Base-by-base conservation (phyloP, 2,888 invertebrate genomes). In the Allolobophora icterica region DNA sequence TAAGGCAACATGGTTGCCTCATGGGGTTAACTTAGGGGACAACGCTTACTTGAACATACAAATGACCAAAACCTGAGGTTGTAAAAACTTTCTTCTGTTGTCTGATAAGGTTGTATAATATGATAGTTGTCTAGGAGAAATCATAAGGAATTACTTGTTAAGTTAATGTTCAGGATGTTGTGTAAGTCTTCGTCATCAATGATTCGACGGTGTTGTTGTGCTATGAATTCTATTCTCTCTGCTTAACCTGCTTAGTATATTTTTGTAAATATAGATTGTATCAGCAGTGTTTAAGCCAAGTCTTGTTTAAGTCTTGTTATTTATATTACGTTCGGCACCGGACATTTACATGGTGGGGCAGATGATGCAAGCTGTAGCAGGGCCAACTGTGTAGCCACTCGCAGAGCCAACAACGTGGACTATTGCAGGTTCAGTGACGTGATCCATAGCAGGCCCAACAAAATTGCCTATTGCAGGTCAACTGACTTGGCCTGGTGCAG, bases 281-380 rank as follows among this genome's bases (percentile, higher is more conserved):
- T n/a, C 71, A 71, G 71, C 71, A 71, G 71, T n/a, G 71, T 71
- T 71, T 71, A 71, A 71, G 71, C 71, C n/a, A 71, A 71, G n/a
- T n/a, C n/a, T n/a, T n/a, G n/a, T n/a, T 4, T n/a, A 11, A 30
- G 71, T n/a, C 71, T 71, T 71, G 30, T 52, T 52, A 21, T 52
- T 52, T 52, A 52, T 52, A 24, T 52, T 52, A 52, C 4, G 21
- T 24, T 52, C 13, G 38, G 38, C 38, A 38, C 8, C 38, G 38
- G 42, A 8, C 1, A 21, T 38, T 84, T 33, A 35, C 83, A 8
- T 5, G 42, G 42, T 42, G 13, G 42, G 42, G 42, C 42, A 42
- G 42, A 42, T 17, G 42, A 42, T 21, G 1, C 4, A 21, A 52
- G 24, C 52, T 21, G 1, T 52, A 21, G 52, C 24, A 3, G 19